Percentiles rank a stretch among this genome's conserved stretches.
phyloP scores from a whole-genome alignment of 2,888 invertebrate genomes.

The Venustoraphidia nigricollis region DNA sequence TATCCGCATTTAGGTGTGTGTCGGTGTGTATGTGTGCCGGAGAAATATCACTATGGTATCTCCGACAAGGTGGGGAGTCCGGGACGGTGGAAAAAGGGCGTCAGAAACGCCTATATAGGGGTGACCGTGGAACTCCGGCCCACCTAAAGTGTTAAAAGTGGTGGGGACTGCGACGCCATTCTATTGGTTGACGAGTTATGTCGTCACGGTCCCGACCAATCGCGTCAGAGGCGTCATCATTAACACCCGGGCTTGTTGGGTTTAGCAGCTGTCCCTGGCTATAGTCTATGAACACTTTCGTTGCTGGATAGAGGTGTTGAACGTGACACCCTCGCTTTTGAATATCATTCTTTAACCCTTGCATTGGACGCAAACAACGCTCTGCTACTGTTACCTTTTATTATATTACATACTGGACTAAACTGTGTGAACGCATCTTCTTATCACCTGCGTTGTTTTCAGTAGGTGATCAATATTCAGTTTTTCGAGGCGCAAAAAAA shows the following conservation, averaged over 20 bases:
- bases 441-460: too few relatives aligned
- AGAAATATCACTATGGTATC: not conserved
- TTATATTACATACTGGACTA: too few relatives aligned
- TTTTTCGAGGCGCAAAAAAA: not conserved
- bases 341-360: too few relatives aligned
- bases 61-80: not conserved
- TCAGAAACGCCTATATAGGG: constrained; percentile 26
- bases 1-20: not conserved
- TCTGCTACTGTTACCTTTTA: too few relatives aligned
- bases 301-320: constrained; percentile 27
- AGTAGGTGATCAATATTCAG: too few relatives aligned
- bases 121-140: constrained; percentile 27
- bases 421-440: too few relatives aligned
- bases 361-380: too few relatives aligned
- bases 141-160: constrained; percentile 28
- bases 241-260: constrained; percentile 28
- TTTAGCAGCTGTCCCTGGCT: constrained; percentile 20
- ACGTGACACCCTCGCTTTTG: constrained; percentile 5
- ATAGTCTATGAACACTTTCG: constrained; percentile 28
- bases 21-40: not conserved
- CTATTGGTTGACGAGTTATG: constrained; percentile 25
- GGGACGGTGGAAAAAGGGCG: constrained; percentile 21
- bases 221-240: constrained; percentile 26
- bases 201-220: constrained; percentile 26
- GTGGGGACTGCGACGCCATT: constrained; percentile 28